Base-by-base conservation (phyloP, 2,113 vertebrate genomes). In the Budorcas taxicolor region DNA sequence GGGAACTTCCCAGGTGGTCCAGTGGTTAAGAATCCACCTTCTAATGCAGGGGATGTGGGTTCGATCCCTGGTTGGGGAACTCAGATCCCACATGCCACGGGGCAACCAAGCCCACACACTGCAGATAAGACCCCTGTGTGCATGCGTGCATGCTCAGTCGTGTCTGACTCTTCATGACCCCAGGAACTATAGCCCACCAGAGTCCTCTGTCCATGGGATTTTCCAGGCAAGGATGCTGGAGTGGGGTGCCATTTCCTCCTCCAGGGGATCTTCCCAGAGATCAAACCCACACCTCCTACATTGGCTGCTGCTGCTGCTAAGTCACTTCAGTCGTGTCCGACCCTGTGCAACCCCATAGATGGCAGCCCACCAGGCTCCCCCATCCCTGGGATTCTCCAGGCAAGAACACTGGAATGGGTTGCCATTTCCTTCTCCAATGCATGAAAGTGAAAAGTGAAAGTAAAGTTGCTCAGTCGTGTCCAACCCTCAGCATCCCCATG, bases 91-190 rank as follows among this genome's bases (percentile, higher is more conserved):
- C 71, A 43, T 43, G 71, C 14, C 71, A 76, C 3, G 3, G 71
- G 71, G 40, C 71, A 43, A 43, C 40, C 40, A 27, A 76, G 71
- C 71, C 23, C 40, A 43, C 6, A 13, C 12, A 15, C 23, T 3
- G 6, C 71, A 76, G 23, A 7, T 43, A 43, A 76, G 40, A 43
- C 71, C 23, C 71, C 12, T 76, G 36, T 27, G 71, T 43, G 12
- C 1, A 0, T 25, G 21, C 1, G 1, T 43, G 11, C 3, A 11
- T 36, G 9, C n/a, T 36, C 64, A 40, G 67, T 25, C 11, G 0
- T 76, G 71, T 43, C 40, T 43, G 23, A 43, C 23, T 76, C 40
- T 43, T 43, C 23, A 12, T 7, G 23, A 76, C 6, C 12, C 71
- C 71, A 43, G 10, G 36, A 40, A 76, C 23, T 76, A 12, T 76